Percentiles rank a stretch among this genome's conserved stretches.
These are phyloP conservation scores for Hyalella azteca DNA, from an alignment of 2,888 invertebrate genomes.

Conservation along the genomic window DNA sequence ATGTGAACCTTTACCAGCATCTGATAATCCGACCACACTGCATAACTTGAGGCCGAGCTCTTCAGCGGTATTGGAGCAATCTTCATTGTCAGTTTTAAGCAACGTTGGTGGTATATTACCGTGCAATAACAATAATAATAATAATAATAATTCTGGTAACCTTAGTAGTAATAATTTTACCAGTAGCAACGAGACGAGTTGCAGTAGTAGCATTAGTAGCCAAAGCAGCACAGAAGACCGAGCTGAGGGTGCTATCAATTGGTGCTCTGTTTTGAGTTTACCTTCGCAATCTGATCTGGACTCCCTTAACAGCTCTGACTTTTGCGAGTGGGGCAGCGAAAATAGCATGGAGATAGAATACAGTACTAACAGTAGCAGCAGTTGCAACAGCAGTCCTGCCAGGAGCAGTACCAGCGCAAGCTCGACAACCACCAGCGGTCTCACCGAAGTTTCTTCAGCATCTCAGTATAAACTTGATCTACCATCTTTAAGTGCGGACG, in stretches of 20 bases:
- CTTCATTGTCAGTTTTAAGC: neutral
- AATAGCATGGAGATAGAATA: conserved; percentile 44
- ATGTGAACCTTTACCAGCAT: conserved; percentile 62
- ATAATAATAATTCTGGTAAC: neutral
- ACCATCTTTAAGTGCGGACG: conserved; percentile 63
- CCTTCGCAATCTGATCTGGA: conserved; percentile 85
- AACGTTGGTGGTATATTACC: conserved; percentile 1
- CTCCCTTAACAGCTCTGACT: conserved; percentile 65
- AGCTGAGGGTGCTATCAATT: conserved; percentile 72
- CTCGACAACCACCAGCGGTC: conserved; percentile 33
- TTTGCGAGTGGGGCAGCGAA: conserved; percentile 50
- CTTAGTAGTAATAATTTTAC: neutral
- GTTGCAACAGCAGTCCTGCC: conserved; percentile 37
- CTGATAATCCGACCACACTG: conserved; percentile 60
- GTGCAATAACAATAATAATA: neutral
- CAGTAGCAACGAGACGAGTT: conserved; percentile 33
- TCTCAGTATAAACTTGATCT: conserved; percentile 45
- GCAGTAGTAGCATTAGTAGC: neutral
- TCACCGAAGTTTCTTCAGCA: neutral
- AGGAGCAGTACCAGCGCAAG: conserved; percentile 36
- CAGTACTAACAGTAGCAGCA: conserved; percentile 40
- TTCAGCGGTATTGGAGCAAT: neutral
- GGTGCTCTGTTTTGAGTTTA: conserved; percentile 87
- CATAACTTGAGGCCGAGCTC: conserved; percentile 64
- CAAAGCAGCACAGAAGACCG: conserved; percentile 71